A percentile compares a stretch with the other conserved stretches of the same genome.
Conservation (phyloP, 2,113 vertebrate species). For the Tympanuchus pallidicinctus region DNA sequence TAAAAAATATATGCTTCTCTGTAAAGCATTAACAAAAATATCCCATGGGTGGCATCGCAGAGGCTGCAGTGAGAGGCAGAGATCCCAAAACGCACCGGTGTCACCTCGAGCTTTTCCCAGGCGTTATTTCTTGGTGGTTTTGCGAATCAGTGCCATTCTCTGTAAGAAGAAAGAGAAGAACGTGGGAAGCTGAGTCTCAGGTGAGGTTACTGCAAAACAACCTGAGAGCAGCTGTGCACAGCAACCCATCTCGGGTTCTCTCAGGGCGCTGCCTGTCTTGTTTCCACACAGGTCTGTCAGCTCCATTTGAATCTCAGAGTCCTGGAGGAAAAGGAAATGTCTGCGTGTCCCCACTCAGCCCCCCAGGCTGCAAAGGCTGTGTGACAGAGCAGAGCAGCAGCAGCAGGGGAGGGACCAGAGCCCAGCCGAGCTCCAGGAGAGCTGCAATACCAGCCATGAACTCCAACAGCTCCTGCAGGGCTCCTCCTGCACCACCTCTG, state of each 20-base stretch:
- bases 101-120: slow-evolving; percentile 44
- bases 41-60: slow-evolving; percentile 69
- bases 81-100: slow-evolving; percentile 51
- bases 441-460: rapidly evolving
- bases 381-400: rapidly evolving
- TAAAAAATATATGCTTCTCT: slow-evolving; percentile 84
- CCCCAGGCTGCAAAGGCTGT: not conserved
- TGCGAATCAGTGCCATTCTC: slow-evolving; percentile 99
- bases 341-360: not conserved
- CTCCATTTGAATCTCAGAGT: not conserved
- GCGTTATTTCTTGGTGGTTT: slow-evolving; percentile 97
- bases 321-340: not conserved
- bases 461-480: not conserved
- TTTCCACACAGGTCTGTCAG: not conserved
- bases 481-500: not conserved
- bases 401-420: no score
- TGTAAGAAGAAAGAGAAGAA: slow-evolving; percentile 73
- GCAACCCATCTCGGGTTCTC: not conserved
- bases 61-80: slow-evolving; percentile 62
- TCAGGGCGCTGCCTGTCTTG: not conserved
- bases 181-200: not conserved
- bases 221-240: rapidly evolving
- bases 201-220: not conserved
- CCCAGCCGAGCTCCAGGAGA: not conserved
- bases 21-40: slow-evolving; percentile 81